A percentile compares a stretch with the other conserved stretches of the same genome.
These are phyloP conservation scores for Argyrosomus regius DNA, from an alignment of 2,797 vertebrate species.

Conservation along the genomic window DNA sequence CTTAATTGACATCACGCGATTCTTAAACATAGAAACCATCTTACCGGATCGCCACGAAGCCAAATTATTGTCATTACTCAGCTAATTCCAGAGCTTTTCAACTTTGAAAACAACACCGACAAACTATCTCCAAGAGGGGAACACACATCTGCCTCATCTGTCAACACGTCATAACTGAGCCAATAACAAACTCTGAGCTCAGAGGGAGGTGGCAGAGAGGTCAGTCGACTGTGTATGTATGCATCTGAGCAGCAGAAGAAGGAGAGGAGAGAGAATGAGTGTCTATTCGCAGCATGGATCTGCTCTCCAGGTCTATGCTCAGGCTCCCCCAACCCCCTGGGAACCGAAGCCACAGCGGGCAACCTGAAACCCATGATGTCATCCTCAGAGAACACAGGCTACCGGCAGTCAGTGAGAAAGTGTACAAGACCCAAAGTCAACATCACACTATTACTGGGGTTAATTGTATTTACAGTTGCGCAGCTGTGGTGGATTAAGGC, in stretches of 20 bases:
- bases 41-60: not conserved
- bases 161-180: constrained; percentile 71
- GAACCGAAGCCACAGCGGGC: constrained; percentile 71
- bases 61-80: constrained; percentile 41
- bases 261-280: constrained; percentile 32
- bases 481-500: constrained; percentile 76
- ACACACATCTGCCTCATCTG: constrained; percentile 78
- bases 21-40: constrained; percentile 29
- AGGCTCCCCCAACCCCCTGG: constrained; percentile 59
- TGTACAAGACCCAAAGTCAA: constrained; percentile 75
- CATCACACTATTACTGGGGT: constrained; percentile 73
- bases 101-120: constrained; percentile 52
- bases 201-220: constrained; percentile 68
- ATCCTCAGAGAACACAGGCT: constrained; percentile 71
- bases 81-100: constrained; percentile 49
- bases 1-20: constrained; percentile 21
- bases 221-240: constrained; percentile 50
- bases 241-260: constrained; percentile 24
- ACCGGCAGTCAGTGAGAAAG: constrained; percentile 75
- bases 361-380: constrained; percentile 84
- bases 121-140: constrained; percentile 50
- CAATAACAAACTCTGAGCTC: constrained; percentile 70
- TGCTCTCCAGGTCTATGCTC: constrained; percentile 59
- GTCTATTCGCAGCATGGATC: constrained; percentile 60
- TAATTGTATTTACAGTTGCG: constrained; percentile 79